Conservation (phyloP, 1,140 invertebrate species). For the Stenopsyche tienmushanensis region DNA sequence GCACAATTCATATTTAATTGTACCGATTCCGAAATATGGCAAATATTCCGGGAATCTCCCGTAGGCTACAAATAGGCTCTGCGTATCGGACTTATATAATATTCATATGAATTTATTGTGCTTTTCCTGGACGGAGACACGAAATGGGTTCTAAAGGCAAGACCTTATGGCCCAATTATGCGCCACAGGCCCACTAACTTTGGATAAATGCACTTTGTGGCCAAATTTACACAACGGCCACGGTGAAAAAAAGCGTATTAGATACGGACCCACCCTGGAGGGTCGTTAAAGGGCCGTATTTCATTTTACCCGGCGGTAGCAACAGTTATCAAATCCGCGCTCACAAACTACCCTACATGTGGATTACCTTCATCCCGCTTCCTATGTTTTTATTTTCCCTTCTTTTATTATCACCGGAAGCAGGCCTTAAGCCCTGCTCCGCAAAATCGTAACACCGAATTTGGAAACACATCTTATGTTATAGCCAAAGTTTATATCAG, state of each 20-base stretch:
- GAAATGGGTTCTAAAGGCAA: constrained; percentile 14
- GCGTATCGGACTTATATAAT: constrained; percentile 11
- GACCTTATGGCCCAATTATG: constrained; percentile 26
- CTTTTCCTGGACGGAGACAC: not conserved
- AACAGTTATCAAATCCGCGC: constrained; percentile 37
- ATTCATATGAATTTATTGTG: constrained; percentile 29
- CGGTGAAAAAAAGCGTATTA: constrained; percentile 15
- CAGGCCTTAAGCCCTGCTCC: not conserved
- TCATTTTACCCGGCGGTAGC: constrained; percentile 31
- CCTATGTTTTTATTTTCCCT: constrained; percentile 1
- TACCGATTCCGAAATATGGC: not conserved
- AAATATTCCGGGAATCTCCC: not conserved
- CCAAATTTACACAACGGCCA: constrained; percentile 2
- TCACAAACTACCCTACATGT: not conserved
- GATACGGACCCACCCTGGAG: constrained; percentile 18
- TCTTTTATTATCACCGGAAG: not conserved
- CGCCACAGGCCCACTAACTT: constrained; percentile 16
- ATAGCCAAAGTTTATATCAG: not conserved
- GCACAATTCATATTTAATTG: not conserved
- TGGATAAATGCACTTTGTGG: constrained; percentile 23
- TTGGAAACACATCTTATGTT: not conserved
- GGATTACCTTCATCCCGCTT: not conserved
- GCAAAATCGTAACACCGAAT: not conserved
- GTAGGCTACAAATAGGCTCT: not conserved
- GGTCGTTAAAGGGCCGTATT: constrained; percentile 39